phyloP scores from a whole-genome alignment of 2,888 invertebrate genomes.

The Nymphalis urticae region DNA sequence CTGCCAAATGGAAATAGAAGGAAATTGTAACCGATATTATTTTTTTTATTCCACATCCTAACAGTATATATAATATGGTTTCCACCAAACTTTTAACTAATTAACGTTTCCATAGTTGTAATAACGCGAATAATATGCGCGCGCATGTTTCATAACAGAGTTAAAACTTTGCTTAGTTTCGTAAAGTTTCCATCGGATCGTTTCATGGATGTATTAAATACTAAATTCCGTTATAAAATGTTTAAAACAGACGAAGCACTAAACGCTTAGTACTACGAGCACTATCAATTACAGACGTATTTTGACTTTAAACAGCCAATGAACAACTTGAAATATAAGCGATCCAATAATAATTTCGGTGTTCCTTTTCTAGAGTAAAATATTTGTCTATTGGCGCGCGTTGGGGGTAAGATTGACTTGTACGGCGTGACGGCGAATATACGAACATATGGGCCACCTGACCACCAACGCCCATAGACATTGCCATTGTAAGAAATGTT shows the following conservation, averaged over 20 bases:
- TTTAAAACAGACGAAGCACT: neutral
- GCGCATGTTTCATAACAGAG: constrained; percentile 8
- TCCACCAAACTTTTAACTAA: neutral
- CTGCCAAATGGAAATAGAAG: too few species aligned
- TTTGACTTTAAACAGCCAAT: neutral
- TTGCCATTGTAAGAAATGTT: too few species aligned
- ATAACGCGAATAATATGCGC: constrained; percentile 6
- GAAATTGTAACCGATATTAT: neutral
- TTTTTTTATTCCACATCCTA: neutral
- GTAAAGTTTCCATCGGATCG: neutral
- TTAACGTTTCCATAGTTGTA: neutral
- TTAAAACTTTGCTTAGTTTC: constrained; percentile 5
- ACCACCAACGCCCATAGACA: too few species aligned
- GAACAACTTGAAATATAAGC: neutral
- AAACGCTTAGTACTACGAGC: neutral
- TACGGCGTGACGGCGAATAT: too few species aligned
- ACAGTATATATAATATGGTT: neutral
- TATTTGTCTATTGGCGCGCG: too few species aligned
- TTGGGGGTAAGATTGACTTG: too few species aligned
- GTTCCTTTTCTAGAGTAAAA: too few species aligned
- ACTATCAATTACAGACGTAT: too few species aligned
- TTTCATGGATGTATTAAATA: neutral
- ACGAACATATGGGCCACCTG: too few species aligned
- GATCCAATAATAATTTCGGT: too few species aligned
- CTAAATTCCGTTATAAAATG: neutral